A percentile compares a stretch with the other conserved stretches of the same genome.
These are phyloP conservation scores for Burhinus bistriatus DNA, from an alignment of 2,113 vertebrate genomes.

Conservation along the genomic window DNA sequence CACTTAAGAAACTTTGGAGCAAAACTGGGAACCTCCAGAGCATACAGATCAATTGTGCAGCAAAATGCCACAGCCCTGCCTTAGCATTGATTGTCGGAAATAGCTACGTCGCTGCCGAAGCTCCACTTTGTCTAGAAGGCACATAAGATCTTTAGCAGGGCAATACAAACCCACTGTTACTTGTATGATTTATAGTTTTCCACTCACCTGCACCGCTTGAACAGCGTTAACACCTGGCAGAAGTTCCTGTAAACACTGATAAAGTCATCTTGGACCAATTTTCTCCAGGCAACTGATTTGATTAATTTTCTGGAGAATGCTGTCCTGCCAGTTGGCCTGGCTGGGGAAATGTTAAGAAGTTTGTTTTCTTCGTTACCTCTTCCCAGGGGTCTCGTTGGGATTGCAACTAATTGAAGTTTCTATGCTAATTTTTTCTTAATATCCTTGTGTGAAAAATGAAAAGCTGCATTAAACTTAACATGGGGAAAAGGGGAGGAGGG, in stretches of 20 bases:
- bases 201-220: background rate
- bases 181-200: too few species aligned
- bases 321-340: background rate
- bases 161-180: fast-evolving
- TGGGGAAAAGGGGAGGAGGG: background rate
- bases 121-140: background rate
- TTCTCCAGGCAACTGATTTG: background rate
- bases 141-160: fast-evolving
- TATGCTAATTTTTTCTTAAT: conserved; percentile 30
- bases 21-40: background rate
- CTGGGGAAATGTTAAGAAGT: background rate
- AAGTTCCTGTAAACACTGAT: background rate
- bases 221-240: background rate
- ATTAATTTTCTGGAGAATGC: background rate
- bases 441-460: background rate
- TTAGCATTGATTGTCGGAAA: background rate
- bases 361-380: background rate
- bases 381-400: background rate
- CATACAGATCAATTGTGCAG: background rate
- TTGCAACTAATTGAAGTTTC: background rate
- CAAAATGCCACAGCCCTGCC: background rate
- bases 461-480: background rate
- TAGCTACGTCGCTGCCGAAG: background rate
- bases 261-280: fast-evolving
- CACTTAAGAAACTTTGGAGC: fast-evolving